Base-by-base conservation (phyloP, 2,113 vertebrate species). In the Suricata suricatta region DNA sequence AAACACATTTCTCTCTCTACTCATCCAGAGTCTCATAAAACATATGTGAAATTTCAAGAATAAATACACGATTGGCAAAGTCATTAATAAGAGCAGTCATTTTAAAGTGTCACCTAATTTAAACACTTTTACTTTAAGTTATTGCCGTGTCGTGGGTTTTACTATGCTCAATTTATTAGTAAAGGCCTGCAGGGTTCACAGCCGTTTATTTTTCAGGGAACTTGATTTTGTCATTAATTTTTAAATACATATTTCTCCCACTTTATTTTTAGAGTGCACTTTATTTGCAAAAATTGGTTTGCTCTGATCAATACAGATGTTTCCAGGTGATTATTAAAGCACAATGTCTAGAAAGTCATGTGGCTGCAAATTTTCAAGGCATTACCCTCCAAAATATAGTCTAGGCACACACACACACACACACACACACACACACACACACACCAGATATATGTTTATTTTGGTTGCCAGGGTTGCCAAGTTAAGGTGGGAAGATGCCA, bases 81-180 rank as follows among this genome's bases (percentile, higher is more conserved):
- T 93, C 93, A 96, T 98, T 98, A 98, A 98, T 98, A 98, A 97
- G 31, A 91, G 86, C 89, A 93, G 92, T 98, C 92, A 97, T 98
- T 98, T 98, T 95, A 98, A 97, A 98, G 97, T 98, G 96, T 97
- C 95, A 0, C 91, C 96, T 98, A 97, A 98, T 98, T 98, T 98
- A 98, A 98, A 98, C 97, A 98, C 97, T 97, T 95, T 96, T 77
- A 81, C 96, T 95, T 90, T 90, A 98, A 98, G 97, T 98, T 98
- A 98, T 98, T 97, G 96, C 98, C 95, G 79, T 98, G 98, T 97
- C 98, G 94, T 4, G 19, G 98, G 97, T 98, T 98, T 97, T 98
- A 98, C 98, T 98, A 95, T 94, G 91, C 63, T 88, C 97, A 80
- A 98, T 98, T 99, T 99, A 98, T 99, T 98, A 98, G 98, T 96